Conservation (phyloP, 2,888 invertebrate species). For the Morinoia aosen region DNA sequence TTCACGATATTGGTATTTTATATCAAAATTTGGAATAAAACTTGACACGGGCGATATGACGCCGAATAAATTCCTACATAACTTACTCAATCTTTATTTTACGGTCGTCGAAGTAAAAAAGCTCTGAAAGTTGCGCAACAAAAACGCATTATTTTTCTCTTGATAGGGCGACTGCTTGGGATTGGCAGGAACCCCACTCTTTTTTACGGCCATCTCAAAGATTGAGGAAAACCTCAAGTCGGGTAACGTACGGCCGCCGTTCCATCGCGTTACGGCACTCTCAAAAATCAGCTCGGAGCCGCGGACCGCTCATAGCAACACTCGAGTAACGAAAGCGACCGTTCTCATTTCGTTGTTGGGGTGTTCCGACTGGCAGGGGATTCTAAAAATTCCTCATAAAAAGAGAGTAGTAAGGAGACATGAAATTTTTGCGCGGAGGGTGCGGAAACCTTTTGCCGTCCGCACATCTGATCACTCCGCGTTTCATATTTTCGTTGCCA, state of each 20-base stretch:
- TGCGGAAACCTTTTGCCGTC: background rate
- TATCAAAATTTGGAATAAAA: background rate
- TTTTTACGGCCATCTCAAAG: conserved; percentile 18
- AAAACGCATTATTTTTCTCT: conserved; percentile 45
- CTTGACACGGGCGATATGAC: background rate
- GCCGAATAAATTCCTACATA: conserved; percentile 15
- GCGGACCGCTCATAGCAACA: background rate
- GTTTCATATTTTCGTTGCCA: background rate
- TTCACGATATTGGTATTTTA: background rate
- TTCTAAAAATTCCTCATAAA: background rate
- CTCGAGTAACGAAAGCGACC: background rate
- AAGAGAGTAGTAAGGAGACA: conserved; percentile 7
- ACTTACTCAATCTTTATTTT: conserved; percentile 26
- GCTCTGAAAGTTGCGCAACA: conserved; percentile 35
- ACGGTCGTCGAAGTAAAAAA: conserved; percentile 28
- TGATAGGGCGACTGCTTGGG: conserved; percentile 26
- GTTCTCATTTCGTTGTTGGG: background rate
- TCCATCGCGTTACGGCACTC: background rate
- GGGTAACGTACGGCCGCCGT: background rate
- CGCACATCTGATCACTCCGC: background rate
- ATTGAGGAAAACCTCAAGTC: background rate
- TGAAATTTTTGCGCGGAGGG: background rate
- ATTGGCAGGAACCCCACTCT: conserved; percentile 34
- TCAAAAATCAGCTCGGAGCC: background rate
- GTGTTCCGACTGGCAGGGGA: background rate